Evolutionary conservation across 1,140 invertebrate genomes (phyloP), one percentile per base, ranked within the genome.

Genomic region (Scaptomyza graminum): DNA sequence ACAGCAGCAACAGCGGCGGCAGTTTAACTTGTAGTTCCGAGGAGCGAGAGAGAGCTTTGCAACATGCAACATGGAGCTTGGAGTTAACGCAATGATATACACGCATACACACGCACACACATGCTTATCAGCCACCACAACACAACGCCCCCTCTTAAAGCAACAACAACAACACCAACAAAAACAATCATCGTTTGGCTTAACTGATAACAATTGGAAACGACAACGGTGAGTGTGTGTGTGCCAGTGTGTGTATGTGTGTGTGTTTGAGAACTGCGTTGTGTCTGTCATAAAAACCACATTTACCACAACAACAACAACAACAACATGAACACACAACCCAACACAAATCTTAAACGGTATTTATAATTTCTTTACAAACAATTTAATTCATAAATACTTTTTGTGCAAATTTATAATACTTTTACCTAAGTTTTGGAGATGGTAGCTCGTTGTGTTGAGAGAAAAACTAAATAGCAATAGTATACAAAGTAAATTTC

Each of bases 1-100:
- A 75, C 90, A 62, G 79, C 88, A 78, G 84, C 90, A 47, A 90
- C 90, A 11, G 90, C 91, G 55, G 81, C 90, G 51, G 91, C 90
- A 50, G 90, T 91, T 74, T 91, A 90, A 73, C 18, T 22, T 22
- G 18, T 22, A 1, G 18, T 22, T 22, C n/a, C n/a, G 54, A 2
- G 34, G 39, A 64, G 47, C 2, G 34, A 41, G 15, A n/a, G n/a
- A n/a, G n/a, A n/a, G n/a, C n/a, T 37, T 56, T n/a, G 25, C 34
- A 52, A 16, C 37, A 22, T 25, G 52, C 25, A 57, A 41, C 22
- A 56, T 9, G 34, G 56, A 22, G 4, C 18, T 3, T 22, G 18
- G 18, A 22, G n/a, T n/a, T n/a, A n/a, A n/a, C n/a, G 18, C 18
- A 22, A 22, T 1, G 18, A 22, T 22, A 22, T 22, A 22, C 52